A percentile compares a stretch with the other conserved stretches of the same genome.
Evolutionary conservation across 37 sponge, comb jelly and placozoan species (phyloP).

Genomic region (Lycopodina hypogea): DNA sequence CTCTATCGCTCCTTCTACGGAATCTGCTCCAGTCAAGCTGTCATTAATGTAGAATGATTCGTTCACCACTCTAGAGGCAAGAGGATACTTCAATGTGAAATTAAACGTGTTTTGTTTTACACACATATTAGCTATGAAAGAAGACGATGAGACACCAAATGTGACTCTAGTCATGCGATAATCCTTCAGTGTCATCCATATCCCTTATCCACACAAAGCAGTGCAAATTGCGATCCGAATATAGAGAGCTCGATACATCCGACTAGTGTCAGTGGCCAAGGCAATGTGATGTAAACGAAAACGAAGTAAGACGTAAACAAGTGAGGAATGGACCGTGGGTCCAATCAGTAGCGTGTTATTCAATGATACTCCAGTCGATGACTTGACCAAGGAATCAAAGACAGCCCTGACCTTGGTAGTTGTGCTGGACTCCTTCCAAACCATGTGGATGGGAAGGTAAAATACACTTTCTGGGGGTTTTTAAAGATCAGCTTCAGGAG

Average conservation of each 20-base stretch:
- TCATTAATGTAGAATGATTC: conserved; percentile 41
- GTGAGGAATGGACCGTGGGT: too few relatives aligned
- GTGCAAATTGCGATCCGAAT: conserved; percentile 30
- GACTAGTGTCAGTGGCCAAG: too few relatives aligned
- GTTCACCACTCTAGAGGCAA: background rate
- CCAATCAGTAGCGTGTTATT: conserved; percentile 37
- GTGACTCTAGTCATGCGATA: conserved; percentile 50
- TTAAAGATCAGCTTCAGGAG: conserved; percentile 33
- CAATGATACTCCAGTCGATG: too few relatives aligned
- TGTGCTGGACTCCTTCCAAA: too few relatives aligned
- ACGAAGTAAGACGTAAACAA: too few relatives aligned
- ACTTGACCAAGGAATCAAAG: too few relatives aligned
- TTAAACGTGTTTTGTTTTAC: conserved; percentile 46
- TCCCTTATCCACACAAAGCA: conserved; percentile 41
- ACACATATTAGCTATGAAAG: conserved; percentile 48
- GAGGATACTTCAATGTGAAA: background rate
- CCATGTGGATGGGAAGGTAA: too few relatives aligned
- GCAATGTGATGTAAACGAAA: too few relatives aligned
- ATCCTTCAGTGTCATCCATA: conserved; percentile 8
- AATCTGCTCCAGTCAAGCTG: conserved; percentile 34
- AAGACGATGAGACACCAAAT: conserved; percentile 58
- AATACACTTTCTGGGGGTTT: conserved; percentile 33
- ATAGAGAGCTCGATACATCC: conserved; percentile 27
- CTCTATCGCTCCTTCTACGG: conserved; percentile 12
- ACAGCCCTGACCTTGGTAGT: too few relatives aligned